Percentiles rank a stretch among this genome's conserved stretches.
These are phyloP conservation scores for Polypterus bichir DNA, from an alignment of 2,113 vertebrate genomes.

Conservation along the genomic window DNA sequence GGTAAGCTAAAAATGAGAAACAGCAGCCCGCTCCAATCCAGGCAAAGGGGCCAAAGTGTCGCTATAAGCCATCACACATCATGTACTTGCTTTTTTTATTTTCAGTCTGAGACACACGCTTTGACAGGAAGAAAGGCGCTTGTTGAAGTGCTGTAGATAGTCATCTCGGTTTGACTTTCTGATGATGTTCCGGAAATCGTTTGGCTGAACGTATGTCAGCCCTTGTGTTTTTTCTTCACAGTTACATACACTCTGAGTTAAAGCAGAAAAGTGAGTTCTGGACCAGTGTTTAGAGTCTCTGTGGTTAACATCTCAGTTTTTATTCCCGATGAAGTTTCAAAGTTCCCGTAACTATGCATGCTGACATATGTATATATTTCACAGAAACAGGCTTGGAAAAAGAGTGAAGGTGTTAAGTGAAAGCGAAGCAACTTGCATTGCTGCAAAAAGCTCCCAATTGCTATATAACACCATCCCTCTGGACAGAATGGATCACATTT, in stretches of 20 bases:
- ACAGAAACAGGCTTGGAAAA: no score
- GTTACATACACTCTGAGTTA: constrained; percentile 23
- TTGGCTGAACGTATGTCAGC: constrained; percentile 42
- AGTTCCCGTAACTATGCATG: no score
- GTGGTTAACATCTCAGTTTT: constrained; percentile 2
- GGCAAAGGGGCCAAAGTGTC: no score
- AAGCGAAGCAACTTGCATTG: no score
- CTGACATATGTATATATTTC: no score
- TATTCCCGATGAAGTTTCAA: no score
- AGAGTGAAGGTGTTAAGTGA: no score
- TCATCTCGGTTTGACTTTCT: constrained; percentile 38
- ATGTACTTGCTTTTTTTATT: neutral
- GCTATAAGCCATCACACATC: neutral
- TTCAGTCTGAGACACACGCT: neutral
- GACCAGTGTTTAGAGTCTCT: constrained; percentile 24
- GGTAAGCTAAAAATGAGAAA: no score
- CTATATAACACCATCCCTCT: no score
- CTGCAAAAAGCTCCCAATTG: no score
- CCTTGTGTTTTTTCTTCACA: constrained; percentile 39
- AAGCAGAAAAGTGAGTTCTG: constrained; percentile 15
- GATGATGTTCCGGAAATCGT: constrained; percentile 29
- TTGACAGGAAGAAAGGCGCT: constrained; percentile 29
- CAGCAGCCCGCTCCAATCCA: no score
- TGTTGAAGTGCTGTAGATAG: constrained; percentile 31
- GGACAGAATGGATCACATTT: no score